A percentile compares a stretch with the other conserved stretches of the same genome.
Conservation (phyloP, 2,797 vertebrate genomes). For the Silurus aristotelis region DNA sequence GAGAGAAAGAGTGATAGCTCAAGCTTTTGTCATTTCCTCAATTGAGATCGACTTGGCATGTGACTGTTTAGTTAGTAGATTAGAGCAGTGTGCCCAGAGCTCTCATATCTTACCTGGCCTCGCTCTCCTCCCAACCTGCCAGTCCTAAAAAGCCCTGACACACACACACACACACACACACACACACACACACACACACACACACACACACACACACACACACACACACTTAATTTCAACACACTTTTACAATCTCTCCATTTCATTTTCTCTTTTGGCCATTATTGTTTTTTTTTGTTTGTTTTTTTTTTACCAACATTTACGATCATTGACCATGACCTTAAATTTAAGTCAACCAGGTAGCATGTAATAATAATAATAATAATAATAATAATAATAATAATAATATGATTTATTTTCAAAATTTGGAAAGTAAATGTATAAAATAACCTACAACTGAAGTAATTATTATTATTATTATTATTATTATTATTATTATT, state of each 20-base stretch:
- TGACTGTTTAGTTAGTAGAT: slow-evolving; percentile 24
- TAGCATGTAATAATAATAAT: not conserved
- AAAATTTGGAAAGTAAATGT: not conserved
- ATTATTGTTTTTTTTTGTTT: not conserved
- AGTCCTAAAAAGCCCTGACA: not conserved
- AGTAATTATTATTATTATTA: too few relatives aligned
- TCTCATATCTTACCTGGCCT: slow-evolving; percentile 46
- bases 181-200: not conserved
- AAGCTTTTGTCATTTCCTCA: not conserved
- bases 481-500: too few relatives aligned
- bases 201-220: not conserved
- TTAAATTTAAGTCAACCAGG: not conserved
- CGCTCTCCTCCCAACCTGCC: slow-evolving; percentile 32
- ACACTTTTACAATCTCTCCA: not conserved
- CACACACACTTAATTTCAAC: not conserved
- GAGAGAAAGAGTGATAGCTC: slow-evolving; percentile 5
- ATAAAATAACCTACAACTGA: too few relatives aligned
- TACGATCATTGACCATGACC: too few relatives aligned
- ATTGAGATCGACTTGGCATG: slow-evolving; percentile 50
- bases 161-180: not conserved
- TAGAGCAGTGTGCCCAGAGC: slow-evolving; percentile 54
- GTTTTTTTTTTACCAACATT: not conserved
- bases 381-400: too few relatives aligned
- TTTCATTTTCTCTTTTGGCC: not conserved
- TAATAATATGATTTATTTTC: not conserved